Percentiles rank a stretch among this genome's conserved stretches.
These are phyloP conservation scores for Anastrepha ludens DNA, from an alignment of 1,140 invertebrate species.

Conservation along the genomic window DNA sequence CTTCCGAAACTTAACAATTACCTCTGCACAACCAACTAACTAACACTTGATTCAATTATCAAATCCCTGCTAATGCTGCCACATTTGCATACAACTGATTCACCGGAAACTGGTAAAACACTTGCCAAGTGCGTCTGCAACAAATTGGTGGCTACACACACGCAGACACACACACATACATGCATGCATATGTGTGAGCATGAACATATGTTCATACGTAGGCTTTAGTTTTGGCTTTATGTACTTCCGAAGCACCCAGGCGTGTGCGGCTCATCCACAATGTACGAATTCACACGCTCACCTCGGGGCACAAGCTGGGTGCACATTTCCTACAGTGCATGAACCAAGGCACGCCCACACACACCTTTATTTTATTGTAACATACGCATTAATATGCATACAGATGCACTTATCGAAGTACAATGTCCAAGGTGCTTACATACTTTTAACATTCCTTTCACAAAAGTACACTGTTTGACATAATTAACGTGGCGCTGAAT, in stretches of 20 bases:
- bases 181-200: not conserved
- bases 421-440: constrained; percentile 12
- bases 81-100: constrained; percentile 44
- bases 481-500: too few relatives aligned
- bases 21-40: constrained; percentile 41
- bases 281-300: not conserved
- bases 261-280: not conserved
- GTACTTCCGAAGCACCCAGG: not conserved
- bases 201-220: not conserved
- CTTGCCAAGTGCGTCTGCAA: constrained; percentile 47
- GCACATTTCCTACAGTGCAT: not conserved
- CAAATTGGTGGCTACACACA: constrained; percentile 32
- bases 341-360: not conserved
- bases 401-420: constrained; percentile 4
- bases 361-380: not conserved
- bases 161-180: not conserved
- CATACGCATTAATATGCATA: not conserved
- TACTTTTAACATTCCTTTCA: not conserved
- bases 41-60: constrained; percentile 52
- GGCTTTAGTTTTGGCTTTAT: constrained; percentile 13
- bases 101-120: constrained; percentile 34
- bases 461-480: not conserved
- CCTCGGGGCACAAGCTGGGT: not conserved
- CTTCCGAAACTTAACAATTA: constrained; percentile 46
- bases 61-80: constrained; percentile 25